Evolutionary conservation across 2,888 invertebrate species (phyloP).

Genomic region (Portevinia maculata): DNA sequence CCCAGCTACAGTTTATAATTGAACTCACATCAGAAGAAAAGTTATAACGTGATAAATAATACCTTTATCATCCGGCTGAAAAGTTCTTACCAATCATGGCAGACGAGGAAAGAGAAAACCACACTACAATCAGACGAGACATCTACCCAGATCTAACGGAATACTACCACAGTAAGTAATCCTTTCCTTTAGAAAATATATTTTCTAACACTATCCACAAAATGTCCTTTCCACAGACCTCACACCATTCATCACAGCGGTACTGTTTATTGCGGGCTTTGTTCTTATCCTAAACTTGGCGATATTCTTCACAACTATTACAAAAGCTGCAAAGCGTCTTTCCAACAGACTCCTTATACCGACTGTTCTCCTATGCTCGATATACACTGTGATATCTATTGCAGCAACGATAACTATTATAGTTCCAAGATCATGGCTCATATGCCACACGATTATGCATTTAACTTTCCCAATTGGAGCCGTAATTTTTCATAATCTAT

Average conservation of each 20-base stretch:
- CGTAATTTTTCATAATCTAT: constrained; percentile 78
- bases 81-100: constrained; percentile 24
- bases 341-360: constrained; percentile 75
- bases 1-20: no score
- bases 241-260: constrained; percentile 79
- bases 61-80: no score
- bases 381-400: constrained; percentile 80
- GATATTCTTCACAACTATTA: constrained; percentile 79
- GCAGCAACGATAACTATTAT: constrained; percentile 80
- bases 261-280: constrained; percentile 78
- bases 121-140: constrained; percentile 2
- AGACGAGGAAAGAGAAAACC: constrained; percentile 5
- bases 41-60: no score
- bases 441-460: constrained; percentile 81
- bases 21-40: no score
- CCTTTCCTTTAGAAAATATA: background rate
- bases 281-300: constrained; percentile 79
- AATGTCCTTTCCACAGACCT: constrained; percentile 78
- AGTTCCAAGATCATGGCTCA: constrained; percentile 80
- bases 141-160: constrained; percentile 78
- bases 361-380: constrained; percentile 78
- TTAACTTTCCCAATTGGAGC: constrained; percentile 80
- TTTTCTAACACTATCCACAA: background rate
- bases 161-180: constrained; percentile 79
- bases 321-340: constrained; percentile 76